Percentiles rank a stretch among this genome's conserved stretches.
These are phyloP conservation scores for Epizoanthus illoricatus DNA, from an alignment of 92 coral and sea anemone genomes.

Conservation along the genomic window DNA sequence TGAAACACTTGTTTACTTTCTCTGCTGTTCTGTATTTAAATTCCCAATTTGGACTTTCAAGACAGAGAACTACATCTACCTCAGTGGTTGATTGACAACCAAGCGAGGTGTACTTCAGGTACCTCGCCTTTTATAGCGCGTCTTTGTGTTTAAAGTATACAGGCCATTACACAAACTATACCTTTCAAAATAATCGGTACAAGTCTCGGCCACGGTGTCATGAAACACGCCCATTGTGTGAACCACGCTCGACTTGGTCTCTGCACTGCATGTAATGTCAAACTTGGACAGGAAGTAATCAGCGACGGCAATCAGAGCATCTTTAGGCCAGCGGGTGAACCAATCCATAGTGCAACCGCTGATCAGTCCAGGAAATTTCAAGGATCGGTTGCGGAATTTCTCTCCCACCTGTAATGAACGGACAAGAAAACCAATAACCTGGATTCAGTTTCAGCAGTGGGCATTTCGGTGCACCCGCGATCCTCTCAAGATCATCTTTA, in stretches of 20 bases:
- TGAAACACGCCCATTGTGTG: slow-evolving; percentile 86
- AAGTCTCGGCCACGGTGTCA: slow-evolving; percentile 83
- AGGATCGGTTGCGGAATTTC: slow-evolving; percentile 84
- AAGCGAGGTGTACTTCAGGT: no score
- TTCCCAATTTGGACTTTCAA: no score
- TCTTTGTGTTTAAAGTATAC: no score
- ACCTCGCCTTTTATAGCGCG: no score
- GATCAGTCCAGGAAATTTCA: slow-evolving; percentile 86
- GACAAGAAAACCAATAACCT: background rate
- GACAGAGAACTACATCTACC: no score
- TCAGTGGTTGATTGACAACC: no score
- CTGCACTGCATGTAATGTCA: slow-evolving; percentile 78
- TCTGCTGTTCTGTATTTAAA: no score
- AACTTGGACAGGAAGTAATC: slow-evolving; percentile 90
- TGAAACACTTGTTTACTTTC: no score
- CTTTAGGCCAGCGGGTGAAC: slow-evolving; percentile 97
- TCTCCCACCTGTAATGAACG: slow-evolving; percentile 68
- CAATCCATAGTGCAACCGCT: slow-evolving; percentile 95
- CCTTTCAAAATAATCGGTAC: slow-evolving; percentile 85
- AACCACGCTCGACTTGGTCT: slow-evolving; percentile 80
- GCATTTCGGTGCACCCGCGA: no score
- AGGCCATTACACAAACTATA: background rate
- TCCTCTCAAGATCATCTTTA: no score
- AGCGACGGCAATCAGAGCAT: slow-evolving; percentile 89
- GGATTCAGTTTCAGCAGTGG: no score